Percentiles rank a stretch among this genome's conserved stretches.
phyloP scores from a whole-genome alignment of 1,140 invertebrate species.

The Polyergus mexicanus region DNA sequence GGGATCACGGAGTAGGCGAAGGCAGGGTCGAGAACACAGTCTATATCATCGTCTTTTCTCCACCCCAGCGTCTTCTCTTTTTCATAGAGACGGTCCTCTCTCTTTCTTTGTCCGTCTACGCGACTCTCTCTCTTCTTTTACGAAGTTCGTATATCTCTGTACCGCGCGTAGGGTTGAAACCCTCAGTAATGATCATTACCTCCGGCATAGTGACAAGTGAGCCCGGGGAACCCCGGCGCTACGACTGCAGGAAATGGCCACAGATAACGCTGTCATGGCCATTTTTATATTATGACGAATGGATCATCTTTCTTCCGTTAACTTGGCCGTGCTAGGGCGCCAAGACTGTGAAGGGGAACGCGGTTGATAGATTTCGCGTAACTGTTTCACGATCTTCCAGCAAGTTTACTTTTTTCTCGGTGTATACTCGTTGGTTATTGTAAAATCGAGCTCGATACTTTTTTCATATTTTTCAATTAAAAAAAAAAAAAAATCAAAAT shows the following conservation, averaged over 20 bases:
- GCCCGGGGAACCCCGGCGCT: slow-evolving; percentile 72
- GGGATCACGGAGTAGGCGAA: slow-evolving; percentile 36
- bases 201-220: slow-evolving; percentile 85
- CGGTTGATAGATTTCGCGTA: slow-evolving; percentile 71
- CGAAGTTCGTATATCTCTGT: slow-evolving; percentile 55
- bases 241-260: slow-evolving; percentile 84
- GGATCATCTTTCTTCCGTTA: slow-evolving; percentile 81
- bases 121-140: slow-evolving; percentile 37
- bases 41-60: slow-evolving; percentile 75
- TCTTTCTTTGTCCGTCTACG: slow-evolving; percentile 23
- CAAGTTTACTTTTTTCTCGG: slow-evolving; percentile 13
- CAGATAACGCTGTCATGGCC: slow-evolving; percentile 84
- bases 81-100: slow-evolving; percentile 30
- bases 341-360: slow-evolving; percentile 19
- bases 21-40: slow-evolving; percentile 60
- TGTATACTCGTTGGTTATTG: not conserved
- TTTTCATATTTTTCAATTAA: no score
- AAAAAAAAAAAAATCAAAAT: slow-evolving; percentile 15
- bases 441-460: not conserved
- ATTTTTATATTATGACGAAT: slow-evolving; percentile 86
- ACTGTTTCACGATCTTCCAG: slow-evolving; percentile 60
- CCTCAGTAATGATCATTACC: slow-evolving; percentile 86
- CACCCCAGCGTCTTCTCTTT: slow-evolving; percentile 32
- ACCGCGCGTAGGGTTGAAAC: slow-evolving; percentile 68
- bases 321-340: slow-evolving; percentile 50